Conservation (phyloP, 2,888 invertebrate genomes). For the Tipula vernalis region DNA sequence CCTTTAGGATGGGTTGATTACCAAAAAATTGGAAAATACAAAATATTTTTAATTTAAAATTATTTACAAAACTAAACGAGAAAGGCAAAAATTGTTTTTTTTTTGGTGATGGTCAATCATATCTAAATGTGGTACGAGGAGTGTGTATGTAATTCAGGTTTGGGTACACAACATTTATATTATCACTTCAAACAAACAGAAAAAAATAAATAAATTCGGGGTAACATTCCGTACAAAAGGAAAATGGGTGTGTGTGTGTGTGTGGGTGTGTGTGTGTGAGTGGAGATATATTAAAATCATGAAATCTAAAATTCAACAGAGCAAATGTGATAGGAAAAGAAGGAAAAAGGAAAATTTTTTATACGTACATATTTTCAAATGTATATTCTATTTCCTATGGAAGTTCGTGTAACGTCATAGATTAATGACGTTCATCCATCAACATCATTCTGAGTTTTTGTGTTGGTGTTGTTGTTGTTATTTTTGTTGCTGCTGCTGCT, state of each 20-base stretch:
- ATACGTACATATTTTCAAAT: not conserved
- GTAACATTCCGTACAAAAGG: not conserved
- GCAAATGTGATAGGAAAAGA: not conserved
- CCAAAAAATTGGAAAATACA: conserved; percentile 5
- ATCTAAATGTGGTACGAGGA: not conserved
- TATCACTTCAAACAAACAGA: conserved; percentile 4
- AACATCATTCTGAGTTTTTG: conserved; percentile 28
- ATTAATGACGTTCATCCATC: conserved; percentile 37
- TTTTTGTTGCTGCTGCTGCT: conserved; percentile 15
- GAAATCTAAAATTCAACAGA: not conserved
- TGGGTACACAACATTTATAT: not conserved
- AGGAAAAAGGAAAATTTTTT: conserved; percentile 4
- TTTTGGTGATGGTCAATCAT: not conserved
- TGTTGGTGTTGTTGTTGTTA: conserved; percentile 12
- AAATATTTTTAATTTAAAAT: not conserved
- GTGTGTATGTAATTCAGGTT: not conserved
- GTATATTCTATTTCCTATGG: conserved; percentile 22
- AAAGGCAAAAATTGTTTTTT: not conserved
- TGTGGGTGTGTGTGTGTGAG: not conserved
- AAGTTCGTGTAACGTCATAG: conserved; percentile 35
- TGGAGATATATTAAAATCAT: not conserved
- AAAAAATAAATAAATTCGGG: not conserved
- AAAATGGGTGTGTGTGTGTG: not conserved
- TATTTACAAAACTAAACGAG: not conserved
- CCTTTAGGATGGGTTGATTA: not conserved